These are phyloP conservation scores for Mesocricetus auratus DNA, from an alignment of 2,113 vertebrate genomes.

Conservation along the genomic window DNA sequence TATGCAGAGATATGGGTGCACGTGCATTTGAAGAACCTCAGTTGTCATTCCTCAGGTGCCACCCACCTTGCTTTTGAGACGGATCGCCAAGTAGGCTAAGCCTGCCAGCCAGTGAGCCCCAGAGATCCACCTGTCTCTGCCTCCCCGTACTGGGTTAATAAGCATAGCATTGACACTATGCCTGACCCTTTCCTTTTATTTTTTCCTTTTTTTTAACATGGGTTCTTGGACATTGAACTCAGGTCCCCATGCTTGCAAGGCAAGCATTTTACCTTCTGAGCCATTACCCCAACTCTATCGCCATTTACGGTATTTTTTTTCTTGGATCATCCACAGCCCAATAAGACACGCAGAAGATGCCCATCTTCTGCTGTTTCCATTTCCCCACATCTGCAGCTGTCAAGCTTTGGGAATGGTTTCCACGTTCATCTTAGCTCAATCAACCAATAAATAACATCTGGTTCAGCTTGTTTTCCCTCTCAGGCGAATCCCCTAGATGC, in stretches of 20 bases:
- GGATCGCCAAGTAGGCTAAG: no score
- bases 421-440: slow-evolving; percentile 42
- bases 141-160: neutral
- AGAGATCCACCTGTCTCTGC: neutral
- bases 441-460: slow-evolving; percentile 69
- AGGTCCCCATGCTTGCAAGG: neutral
- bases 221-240: neutral
- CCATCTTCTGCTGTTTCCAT: neutral
- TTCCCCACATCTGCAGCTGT: slow-evolving; percentile 14
- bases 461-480: slow-evolving; percentile 48
- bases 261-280: neutral
- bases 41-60: neutral
- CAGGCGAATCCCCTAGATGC: slow-evolving; percentile 34
- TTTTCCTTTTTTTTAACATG: neutral
- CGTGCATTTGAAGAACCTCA: neutral
- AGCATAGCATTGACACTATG: no score
- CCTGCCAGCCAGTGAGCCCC: no score
- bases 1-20: neutral
- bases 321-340: neutral
- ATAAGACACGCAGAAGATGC: neutral
- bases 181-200: neutral
- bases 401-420: slow-evolving; percentile 29
- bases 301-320: neutral
- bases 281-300: no score
- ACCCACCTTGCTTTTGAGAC: neutral